Conservation (phyloP, 2,797 vertebrate species). For the Orientallactaga sibirica region DNA sequence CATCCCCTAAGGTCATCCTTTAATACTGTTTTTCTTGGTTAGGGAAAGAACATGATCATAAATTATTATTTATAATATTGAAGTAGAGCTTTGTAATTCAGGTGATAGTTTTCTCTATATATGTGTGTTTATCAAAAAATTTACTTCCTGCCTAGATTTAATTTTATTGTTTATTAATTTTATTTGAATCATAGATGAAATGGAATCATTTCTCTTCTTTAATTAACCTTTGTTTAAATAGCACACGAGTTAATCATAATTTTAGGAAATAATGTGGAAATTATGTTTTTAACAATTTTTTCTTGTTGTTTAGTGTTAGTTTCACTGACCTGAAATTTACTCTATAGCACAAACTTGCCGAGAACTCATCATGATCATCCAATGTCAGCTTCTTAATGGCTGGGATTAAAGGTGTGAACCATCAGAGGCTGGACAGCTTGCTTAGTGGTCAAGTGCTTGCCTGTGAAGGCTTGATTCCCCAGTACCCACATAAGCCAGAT, state of each 20-base stretch:
- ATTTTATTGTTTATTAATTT: slow-evolving; percentile 21
- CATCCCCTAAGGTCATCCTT: background rate
- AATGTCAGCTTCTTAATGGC: too few species aligned
- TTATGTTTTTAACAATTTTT: slow-evolving; percentile 1
- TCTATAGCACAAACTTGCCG: too few species aligned
- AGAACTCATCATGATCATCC: too few species aligned
- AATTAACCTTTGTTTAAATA: slow-evolving; percentile 27
- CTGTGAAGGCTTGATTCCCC: too few species aligned
- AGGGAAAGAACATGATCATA: slow-evolving; percentile 37
- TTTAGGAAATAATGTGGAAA: slow-evolving; percentile 43
- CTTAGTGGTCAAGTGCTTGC: too few species aligned
- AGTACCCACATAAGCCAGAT: too few species aligned
- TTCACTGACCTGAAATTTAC: too few species aligned
- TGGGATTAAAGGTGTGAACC: too few species aligned
- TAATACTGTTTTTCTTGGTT: background rate
- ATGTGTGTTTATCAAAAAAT: slow-evolving; percentile 14
- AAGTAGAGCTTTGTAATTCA: slow-evolving; percentile 48
- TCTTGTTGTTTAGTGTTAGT: too few species aligned
- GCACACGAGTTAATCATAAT: slow-evolving; percentile 13
- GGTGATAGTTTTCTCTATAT: background rate
- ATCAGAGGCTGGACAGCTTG: too few species aligned
- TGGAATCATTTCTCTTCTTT: background rate
- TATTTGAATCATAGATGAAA: background rate
- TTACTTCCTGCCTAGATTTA: slow-evolving; percentile 4
- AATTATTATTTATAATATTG: slow-evolving; percentile 48